Percentiles rank a stretch among this genome's conserved stretches.
These are phyloP conservation scores for Pyrgus malvae DNA, from an alignment of 2,888 invertebrate species.

Conservation along the genomic window DNA sequence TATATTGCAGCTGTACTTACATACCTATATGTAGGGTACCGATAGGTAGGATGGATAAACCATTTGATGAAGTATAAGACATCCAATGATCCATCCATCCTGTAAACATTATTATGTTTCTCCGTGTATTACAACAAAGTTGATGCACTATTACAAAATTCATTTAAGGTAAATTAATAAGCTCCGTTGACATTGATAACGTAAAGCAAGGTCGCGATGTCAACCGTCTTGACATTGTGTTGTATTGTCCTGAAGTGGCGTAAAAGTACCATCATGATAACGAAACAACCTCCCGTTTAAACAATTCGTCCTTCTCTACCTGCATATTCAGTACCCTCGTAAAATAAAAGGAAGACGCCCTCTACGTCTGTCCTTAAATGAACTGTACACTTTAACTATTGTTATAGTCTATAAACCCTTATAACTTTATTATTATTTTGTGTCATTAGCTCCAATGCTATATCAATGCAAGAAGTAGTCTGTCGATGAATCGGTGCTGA, in stretches of 20 bases:
- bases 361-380: too few relatives aligned
- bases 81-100: too few relatives aligned
- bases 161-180: slow-evolving; percentile 9
- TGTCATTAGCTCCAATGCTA: too few relatives aligned
- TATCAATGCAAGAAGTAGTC: too few relatives aligned
- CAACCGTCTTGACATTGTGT: slow-evolving; percentile 17
- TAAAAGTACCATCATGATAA: neutral
- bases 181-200: slow-evolving; percentile 8
- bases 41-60: too few relatives aligned
- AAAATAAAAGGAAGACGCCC: neutral
- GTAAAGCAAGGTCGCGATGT: slow-evolving; percentile 18
- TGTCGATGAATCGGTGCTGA: too few relatives aligned
- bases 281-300: neutral
- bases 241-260: neutral
- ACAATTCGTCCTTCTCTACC: neutral
- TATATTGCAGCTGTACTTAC: too few relatives aligned
- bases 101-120: slow-evolving; percentile 1
- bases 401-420: too few relatives aligned
- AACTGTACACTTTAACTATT: too few relatives aligned
- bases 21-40: too few relatives aligned
- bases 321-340: neutral
- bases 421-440: too few relatives aligned
- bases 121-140: neutral
- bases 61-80: too few relatives aligned
- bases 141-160: neutral